Evolutionary conservation across 2,797 vertebrate genomes (phyloP).

Genomic region (Lemur catta): DNA sequence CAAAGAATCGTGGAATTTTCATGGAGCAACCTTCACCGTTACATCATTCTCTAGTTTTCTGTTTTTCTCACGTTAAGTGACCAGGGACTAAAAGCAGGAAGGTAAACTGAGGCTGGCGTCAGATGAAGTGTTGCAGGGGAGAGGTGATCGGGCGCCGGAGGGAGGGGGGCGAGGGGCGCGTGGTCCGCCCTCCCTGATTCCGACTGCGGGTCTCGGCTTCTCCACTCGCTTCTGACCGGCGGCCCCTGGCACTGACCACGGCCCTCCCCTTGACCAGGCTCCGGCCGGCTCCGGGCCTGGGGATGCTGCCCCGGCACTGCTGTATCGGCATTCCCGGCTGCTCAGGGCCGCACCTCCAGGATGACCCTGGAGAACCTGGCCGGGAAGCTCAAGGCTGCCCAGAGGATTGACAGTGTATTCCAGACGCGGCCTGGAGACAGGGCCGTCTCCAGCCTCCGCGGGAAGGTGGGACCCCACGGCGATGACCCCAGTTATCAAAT

Average conservation of each 20-base stretch:
- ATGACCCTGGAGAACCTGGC: background rate
- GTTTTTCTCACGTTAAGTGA: background rate
- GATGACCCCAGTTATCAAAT: background rate
- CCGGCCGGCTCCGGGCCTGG: background rate
- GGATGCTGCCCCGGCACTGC: background rate
- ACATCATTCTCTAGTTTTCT: background rate
- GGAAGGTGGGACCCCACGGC: background rate
- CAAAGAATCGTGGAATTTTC: background rate
- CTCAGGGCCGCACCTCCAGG: background rate
- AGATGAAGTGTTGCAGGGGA: background rate
- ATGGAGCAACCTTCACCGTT: no score
- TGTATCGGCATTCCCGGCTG: fast-evolving
- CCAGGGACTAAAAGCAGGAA: background rate
- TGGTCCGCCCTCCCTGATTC: background rate
- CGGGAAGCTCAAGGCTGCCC: background rate
- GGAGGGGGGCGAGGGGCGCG: no score
- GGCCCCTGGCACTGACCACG: background rate
- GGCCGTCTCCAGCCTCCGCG: no score
- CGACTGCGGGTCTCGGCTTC: background rate
- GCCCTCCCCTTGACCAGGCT: background rate
- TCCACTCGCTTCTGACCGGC: background rate
- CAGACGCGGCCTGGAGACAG: background rate
- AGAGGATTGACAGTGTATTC: background rate
- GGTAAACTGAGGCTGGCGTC: background rate
- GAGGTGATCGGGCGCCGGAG: background rate